phyloP scores from a whole-genome alignment of 2,113 vertebrate species.

The Megalops atlanticus region DNA sequence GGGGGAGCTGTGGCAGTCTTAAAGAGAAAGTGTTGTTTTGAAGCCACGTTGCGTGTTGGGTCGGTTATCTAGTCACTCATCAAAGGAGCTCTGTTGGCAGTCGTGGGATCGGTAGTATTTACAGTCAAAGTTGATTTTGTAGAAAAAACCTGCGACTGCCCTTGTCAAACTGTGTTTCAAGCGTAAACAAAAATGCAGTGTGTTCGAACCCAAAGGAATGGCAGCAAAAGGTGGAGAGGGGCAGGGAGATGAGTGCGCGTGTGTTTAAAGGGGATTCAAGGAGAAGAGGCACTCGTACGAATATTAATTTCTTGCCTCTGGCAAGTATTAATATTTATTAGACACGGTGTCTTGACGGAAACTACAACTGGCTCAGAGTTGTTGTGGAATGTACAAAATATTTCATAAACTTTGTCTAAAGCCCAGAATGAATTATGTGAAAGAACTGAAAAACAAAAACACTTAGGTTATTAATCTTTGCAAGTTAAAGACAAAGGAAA shows the following conservation, averaged over 20 bases:
- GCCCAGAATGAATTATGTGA: neutral
- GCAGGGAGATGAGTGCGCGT: neutral
- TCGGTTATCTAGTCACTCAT: neutral
- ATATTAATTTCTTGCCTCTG: slow-evolving; percentile 6
- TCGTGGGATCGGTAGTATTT: neutral
- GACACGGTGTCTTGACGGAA: neutral
- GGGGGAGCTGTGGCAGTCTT: slow-evolving; percentile 70
- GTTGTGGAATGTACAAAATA: neutral
- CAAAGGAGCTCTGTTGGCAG: neutral
- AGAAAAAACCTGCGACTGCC: neutral
- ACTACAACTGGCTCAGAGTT: neutral
- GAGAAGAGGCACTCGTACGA: neutral
- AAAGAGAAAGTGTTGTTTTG: slow-evolving; percentile 62
- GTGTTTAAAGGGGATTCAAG: neutral
- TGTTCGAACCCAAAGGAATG: neutral
- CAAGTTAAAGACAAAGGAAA: neutral
- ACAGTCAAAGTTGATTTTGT: neutral
- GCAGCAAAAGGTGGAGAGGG: neutral
- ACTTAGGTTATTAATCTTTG: neutral
- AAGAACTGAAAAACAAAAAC: too few relatives aligned
- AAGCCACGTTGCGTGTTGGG: neutral
- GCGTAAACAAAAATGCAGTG: neutral
- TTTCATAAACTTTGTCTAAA: neutral
- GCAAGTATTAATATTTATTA: slow-evolving; percentile 8
- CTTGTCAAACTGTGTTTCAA: neutral